Evolutionary conservation across 1,140 invertebrate genomes (phyloP), one percentile per base, ranked within the genome.

Genomic region (Psix sp.): DNA sequence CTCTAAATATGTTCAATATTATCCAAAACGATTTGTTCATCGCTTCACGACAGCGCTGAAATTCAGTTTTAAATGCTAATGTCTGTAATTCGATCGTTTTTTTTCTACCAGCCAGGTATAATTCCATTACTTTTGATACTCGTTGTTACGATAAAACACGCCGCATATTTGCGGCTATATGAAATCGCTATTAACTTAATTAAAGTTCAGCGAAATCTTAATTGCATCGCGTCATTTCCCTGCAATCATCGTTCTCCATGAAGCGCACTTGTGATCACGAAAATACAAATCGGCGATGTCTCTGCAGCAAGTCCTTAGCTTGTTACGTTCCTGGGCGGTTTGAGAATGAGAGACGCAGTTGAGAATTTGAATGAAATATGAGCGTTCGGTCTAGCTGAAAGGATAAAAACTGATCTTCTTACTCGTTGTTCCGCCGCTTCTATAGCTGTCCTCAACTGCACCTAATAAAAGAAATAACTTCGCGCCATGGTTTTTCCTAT

Each of bases 311-410:
- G n/a, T n/a, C n/a, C 6, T 33, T 7, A 29, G 4, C 17, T 33
- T 16, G 6, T 39, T 31, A 21, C 57, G 17, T 36, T 35, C 13
- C 46, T 9, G 3, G 40, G 57, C 38, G 46, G 59, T 60, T 63
- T 63, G 24, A 21, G 38, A 45, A 54, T 65, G 38, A 65, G 60
- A 66, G 62, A 56, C 49, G 39, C 15, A 24, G 26, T 43, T 45
- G 7, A 49, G 52, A 49, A 57, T 65, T 63, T 21, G 33, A 42
- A 39, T 40, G 49, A 66, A 66, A 48, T 40, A 46, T 13, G 43
- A n/a, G n/a, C 26, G 21, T 26, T 48, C 18, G 13, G 16, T 13
- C 20, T 24, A 24, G 13, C 21, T 24, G 13, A 21, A 56, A 66
- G 24, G 43, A 36, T 29, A 14, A 29, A 9, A 5, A 60, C 13